Evolutionary conservation across 2,888 invertebrate species (phyloP), one percentile per base, ranked within the genome.

Genomic region (Branchipolynoe longqiensis): DNA sequence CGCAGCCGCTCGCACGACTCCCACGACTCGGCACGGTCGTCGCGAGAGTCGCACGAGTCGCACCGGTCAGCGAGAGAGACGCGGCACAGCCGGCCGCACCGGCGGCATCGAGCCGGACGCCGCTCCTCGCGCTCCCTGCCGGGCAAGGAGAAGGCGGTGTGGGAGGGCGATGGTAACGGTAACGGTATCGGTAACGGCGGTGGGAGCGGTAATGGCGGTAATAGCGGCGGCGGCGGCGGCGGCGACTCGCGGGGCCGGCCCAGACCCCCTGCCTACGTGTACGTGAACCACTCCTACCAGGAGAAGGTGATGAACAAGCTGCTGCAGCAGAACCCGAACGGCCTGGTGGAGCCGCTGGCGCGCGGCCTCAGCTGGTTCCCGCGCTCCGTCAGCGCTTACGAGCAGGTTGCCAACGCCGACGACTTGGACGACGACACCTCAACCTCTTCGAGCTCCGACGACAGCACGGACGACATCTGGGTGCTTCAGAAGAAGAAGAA

Each of bases 391-490:
- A 90, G 90, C 64, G 90, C 90, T 81, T 90, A 90, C 84, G 90
- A 89, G 83, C 89, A 90, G 83, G 81, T 86, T 22, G 90, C 97
- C 97, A 92, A 59, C 87, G 78, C 54, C 78, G 93, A 89, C 85
- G 89, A 58, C 31, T 6, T 74, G 4, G 84, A 84, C 87, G 92
- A 91, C 48, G 92, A 92, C 86, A 88, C 89, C 1, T 88, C 89
- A n/a, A 88, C 90, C 18, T 89, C 89, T 36, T 89, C 90, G 54
- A 78, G 78, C 2, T 90, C 90, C 74, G 91, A 92, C 81, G 91
- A 90, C 40, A 54, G 91, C 90, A n/a, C 89, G 41, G 91, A 91
- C 73, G 90, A 91, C 87, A 90, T 92, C 58, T 92, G 92, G 92
- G 90, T 92, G 40, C 88, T 90, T 38, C 92, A 91, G 83, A 90